phyloP scores from a whole-genome alignment of 2,113 vertebrate species.

The Siphamia tubifer region DNA sequence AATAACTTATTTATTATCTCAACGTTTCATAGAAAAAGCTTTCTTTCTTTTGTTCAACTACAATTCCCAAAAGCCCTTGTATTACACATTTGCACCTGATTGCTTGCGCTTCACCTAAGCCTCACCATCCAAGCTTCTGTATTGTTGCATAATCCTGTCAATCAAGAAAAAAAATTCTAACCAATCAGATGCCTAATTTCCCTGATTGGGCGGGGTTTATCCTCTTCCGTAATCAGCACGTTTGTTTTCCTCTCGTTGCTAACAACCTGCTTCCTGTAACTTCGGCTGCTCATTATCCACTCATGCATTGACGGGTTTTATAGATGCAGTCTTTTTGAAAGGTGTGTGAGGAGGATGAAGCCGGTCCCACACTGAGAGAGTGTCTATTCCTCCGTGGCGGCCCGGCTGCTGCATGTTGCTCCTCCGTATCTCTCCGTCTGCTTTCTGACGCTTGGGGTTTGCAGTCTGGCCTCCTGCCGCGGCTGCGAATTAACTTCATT shows the following conservation, averaged over 20 bases:
- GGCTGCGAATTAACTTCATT: constrained; percentile 56
- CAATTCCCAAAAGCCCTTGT: constrained; percentile 27
- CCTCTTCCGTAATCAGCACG: constrained; percentile 1
- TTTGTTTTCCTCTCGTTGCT: constrained; percentile 60
- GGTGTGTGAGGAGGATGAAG: constrained; percentile 40
- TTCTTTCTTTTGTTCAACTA: constrained; percentile 11
- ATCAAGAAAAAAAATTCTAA: background rate
- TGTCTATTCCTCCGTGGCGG: background rate
- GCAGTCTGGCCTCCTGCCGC: constrained; percentile 74
- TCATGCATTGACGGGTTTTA: background rate
- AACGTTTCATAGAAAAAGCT: no score
- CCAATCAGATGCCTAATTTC: constrained; percentile 36
- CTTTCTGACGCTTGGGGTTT: constrained; percentile 57
- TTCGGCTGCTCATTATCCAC: constrained; percentile 38
- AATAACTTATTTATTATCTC: no score
- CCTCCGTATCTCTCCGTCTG: constrained; percentile 43
- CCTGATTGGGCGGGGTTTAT: constrained; percentile 43
- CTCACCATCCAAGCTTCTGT: background rate
- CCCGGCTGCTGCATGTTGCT: constrained; percentile 48
- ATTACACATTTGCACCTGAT: background rate
- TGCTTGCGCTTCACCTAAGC: constrained; percentile 28
- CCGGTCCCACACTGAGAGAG: constrained; percentile 30
- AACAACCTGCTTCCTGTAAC: constrained; percentile 72
- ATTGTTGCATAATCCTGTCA: background rate
- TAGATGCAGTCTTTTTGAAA: background rate